Conservation (phyloP, 23 tunicate species). For the Aplidium turbinatum region DNA sequence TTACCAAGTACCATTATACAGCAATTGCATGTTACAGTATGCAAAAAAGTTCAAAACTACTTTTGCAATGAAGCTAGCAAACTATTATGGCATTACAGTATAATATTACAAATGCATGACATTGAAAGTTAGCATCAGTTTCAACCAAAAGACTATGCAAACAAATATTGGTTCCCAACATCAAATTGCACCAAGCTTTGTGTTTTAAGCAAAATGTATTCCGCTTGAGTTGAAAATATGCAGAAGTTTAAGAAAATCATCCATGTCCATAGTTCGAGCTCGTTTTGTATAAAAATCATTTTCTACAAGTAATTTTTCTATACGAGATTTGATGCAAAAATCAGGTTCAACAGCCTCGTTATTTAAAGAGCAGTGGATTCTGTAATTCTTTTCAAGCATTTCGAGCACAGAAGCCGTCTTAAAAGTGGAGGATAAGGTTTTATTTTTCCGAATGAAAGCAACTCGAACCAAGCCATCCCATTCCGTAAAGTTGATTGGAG, state of each 20-base stretch:
- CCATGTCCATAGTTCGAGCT: slow-evolving; percentile 88
- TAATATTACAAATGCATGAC: too few species aligned
- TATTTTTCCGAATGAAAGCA: slow-evolving; percentile 85
- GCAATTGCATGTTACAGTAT: too few species aligned
- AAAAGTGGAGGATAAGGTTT: slow-evolving; percentile 60
- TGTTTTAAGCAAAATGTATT: slow-evolving; percentile 83
- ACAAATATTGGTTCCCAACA: too few species aligned
- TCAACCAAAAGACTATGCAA: too few species aligned
- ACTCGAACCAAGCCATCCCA: slow-evolving; percentile 94
- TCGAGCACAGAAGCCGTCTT: slow-evolving; percentile 62
- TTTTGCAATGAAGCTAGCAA: too few species aligned
- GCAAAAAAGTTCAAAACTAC: too few species aligned
- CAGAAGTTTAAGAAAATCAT: slow-evolving; percentile 72
- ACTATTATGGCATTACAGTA: too few species aligned
- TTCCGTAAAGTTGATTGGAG: slow-evolving; percentile 91
- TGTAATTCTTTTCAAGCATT: slow-evolving; percentile 80
- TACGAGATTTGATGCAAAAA: slow-evolving; percentile 56
- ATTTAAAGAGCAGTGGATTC: slow-evolving; percentile 77
- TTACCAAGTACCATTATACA: too few species aligned
- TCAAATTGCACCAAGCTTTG: too few species aligned
- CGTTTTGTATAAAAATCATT: slow-evolving; percentile 52
- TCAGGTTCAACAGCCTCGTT: slow-evolving; percentile 55
- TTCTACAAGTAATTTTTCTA: slow-evolving; percentile 37
- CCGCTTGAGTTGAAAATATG: slow-evolving; percentile 84
- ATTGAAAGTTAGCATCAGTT: too few species aligned